Evolutionary conservation across 2,797 vertebrate genomes (phyloP).

Genomic region (Halcyon smyrnensis): DNA sequence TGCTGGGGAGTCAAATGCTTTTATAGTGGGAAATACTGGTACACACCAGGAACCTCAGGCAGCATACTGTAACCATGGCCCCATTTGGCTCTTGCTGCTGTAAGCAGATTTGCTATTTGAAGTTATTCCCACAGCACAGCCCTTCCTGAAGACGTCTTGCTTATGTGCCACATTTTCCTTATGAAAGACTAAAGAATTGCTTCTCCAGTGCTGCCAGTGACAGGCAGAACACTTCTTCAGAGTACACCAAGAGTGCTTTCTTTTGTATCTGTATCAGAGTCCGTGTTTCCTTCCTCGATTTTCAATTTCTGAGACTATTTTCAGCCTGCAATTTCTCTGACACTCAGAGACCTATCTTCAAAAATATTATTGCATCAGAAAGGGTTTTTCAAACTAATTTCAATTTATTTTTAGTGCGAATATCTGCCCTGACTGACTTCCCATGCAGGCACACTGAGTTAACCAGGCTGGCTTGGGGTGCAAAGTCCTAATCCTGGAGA

Average conservation of each 20-base stretch:
- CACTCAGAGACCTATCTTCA: background rate
- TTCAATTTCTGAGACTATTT: background rate
- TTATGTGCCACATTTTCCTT: background rate
- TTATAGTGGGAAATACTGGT: background rate
- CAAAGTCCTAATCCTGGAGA: background rate
- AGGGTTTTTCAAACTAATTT: background rate
- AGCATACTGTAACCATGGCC: background rate
- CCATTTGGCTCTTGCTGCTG: background rate
- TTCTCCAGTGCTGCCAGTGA: background rate
- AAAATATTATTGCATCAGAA: background rate
- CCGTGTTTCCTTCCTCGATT: background rate
- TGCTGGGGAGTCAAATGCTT: background rate
- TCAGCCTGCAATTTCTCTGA: background rate
- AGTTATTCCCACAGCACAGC: background rate
- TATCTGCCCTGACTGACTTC: background rate
- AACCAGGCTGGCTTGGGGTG: accelerated
- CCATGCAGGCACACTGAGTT: background rate
- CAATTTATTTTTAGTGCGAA: background rate
- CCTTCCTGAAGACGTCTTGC: background rate
- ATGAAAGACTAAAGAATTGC: background rate
- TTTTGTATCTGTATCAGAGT: background rate
- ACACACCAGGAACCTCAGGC: background rate
- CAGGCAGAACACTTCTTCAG: background rate
- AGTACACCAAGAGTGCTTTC: background rate
- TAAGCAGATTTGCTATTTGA: background rate